Base-by-base conservation (phyloP, 2,113 vertebrate species). In the Hydropotes inermis region DNA sequence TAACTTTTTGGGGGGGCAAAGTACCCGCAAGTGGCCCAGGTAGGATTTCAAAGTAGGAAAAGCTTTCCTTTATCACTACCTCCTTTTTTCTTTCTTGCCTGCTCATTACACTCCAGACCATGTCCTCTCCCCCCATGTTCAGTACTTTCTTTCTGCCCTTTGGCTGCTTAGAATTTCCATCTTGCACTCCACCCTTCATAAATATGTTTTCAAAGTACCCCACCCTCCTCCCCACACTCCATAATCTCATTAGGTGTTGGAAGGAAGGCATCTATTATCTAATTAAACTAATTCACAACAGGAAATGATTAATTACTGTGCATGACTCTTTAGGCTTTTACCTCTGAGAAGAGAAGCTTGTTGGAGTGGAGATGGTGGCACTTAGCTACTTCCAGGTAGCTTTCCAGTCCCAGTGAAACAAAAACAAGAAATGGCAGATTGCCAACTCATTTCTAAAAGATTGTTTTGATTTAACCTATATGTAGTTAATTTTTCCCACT, bases 281-380 rank as follows among this genome's bases (percentile, higher is more conserved):
- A 93, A 96, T 96, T 97, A 96, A 91, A 92, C 47, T 94, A 54
- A 96, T 94, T 64, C 50, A 64, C 61, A 94, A 16, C 60, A 76
- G 74, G 54, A 27, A 82, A 74, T 97, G 96, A 94, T 79, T 96
- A 70, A 94, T 83, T 85, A 14, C 61, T 86, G 21, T 87, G 60
- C 78, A 84, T 97, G 39, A 94, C 47, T 36, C 13, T 92, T 90
- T 81, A 90, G 91, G 17, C 43, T 21, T 61, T 64, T 90, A 17
- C 57, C 57, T 85, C 79, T 57, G 88, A 94, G 58, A 86, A 91
- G 55, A 90, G 25, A 87, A 74, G 11, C 39, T 82, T 91, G 81
- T 89, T 64, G 54, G 17, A 85, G 28, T 91, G 81, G 23, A 70
- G 19, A 33, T 87, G 25, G 30, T 84, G n/a, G 12, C 76, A 86